Base-by-base conservation (phyloP, 2,797 vertebrate genomes). In the Melanitta fusca region DNA sequence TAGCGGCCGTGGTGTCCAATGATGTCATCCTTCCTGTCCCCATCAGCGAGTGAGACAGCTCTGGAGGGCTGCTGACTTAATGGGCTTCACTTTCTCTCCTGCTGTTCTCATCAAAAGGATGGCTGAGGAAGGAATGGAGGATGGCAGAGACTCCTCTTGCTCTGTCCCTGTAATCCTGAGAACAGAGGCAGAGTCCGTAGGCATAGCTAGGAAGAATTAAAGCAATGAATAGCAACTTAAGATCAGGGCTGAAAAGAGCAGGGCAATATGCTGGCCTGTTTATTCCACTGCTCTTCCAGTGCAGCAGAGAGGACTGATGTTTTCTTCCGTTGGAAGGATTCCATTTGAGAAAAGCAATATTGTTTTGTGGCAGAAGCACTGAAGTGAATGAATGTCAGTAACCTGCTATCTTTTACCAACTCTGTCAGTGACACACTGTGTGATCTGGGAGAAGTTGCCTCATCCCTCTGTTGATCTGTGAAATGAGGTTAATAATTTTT, bases 21-120 rank as follows among this genome's bases (percentile, higher is more conserved):
- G 86, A 91, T 89, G 91, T 95, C 79, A 69, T 87, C 78, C 88
- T 96, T 91, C 85, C 88, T 95, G 89, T 93, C 34, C 61, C 45
- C 60, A 34, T 83, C 71, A 58, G 3, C 18, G 21, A 10, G 2
- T 81, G 80, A 90, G 60, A 68, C 71, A 88, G 28, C 83, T 34
- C 2, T 0, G 51, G 53, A 78, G 32, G 38, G 57, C 80, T 82
- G 69, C 80, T 92, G 80, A 39, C 72, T 84, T 78, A 49, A 88
- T 91, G 80, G 49, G 36, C 39, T 70, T 54, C 19, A 6, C 11
- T 74, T 82, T 82, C 60, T 91, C 28, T 87, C 39, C 64, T 65
- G 24, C 72, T 88, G 60, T 51, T 86, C 19, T 56, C 84, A 47
- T 39, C 78, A 72, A 74, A 94, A 89, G 28, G 21, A 32, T 75